These are phyloP conservation scores for Anastrepha obliqua DNA, from an alignment of 1,140 invertebrate species.

Conservation along the genomic window DNA sequence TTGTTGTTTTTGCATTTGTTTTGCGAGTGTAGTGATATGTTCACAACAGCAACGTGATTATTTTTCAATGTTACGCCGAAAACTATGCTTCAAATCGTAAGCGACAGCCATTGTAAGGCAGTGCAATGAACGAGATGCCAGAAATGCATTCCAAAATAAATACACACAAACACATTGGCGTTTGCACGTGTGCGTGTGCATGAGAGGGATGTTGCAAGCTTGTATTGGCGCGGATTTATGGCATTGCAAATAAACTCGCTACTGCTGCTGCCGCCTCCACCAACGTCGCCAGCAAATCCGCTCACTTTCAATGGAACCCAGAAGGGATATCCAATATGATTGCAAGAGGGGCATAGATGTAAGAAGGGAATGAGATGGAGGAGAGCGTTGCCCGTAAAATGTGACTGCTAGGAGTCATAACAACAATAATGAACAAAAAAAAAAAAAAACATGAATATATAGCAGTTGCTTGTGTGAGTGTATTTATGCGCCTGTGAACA, in stretches of 20 bases:
- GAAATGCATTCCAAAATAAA: neutral
- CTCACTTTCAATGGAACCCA: conserved; percentile 15
- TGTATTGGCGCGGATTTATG: conserved; percentile 30
- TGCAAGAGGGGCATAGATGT: neutral
- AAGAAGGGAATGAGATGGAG: neutral
- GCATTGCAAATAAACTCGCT: conserved; percentile 33
- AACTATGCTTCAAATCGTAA: conserved; percentile 40
- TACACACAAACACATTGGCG: neutral
- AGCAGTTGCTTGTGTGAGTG: neutral
- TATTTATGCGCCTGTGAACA: conserved; percentile 15
- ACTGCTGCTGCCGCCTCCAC: neutral
- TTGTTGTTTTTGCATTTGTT: neutral
- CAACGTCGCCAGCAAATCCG: neutral
- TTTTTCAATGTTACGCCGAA: conserved; percentile 46
- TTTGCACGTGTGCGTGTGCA: neutral
- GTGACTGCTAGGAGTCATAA: conserved; percentile 23
- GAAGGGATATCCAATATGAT: neutral
- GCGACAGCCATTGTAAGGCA: neutral
- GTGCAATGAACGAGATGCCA: neutral
- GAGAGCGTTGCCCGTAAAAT: neutral
- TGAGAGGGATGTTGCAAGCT: neutral
- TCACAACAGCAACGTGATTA: conserved; percentile 25
- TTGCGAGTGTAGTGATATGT: neutral
- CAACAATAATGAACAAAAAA: neutral
- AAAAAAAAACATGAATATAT: neutral